Conservation (phyloP, 37 sponge, comb jelly and placozoan genomes). For the Ianthella basta region DNA sequence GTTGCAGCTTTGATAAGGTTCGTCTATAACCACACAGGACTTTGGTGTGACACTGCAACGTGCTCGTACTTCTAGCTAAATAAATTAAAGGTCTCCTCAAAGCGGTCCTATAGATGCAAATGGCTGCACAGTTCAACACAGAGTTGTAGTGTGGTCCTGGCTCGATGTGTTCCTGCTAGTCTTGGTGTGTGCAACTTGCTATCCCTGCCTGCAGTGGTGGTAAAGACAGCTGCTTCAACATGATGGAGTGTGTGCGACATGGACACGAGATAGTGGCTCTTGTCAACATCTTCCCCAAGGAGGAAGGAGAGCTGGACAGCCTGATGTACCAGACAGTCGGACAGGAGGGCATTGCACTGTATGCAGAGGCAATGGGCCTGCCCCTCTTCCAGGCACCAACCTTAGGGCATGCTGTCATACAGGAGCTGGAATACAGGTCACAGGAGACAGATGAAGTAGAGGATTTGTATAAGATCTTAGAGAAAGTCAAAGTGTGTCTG, state of each 20-base stretch:
- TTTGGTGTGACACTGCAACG: too few relatives aligned
- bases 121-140: too few relatives aligned
- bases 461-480: constrained; percentile 81
- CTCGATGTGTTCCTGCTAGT: too few relatives aligned
- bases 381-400: constrained; percentile 77
- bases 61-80: too few relatives aligned
- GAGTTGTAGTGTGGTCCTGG: too few relatives aligned
- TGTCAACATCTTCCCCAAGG: constrained; percentile 84
- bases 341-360: constrained; percentile 73
- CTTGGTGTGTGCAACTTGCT: too few relatives aligned
- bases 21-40: too few relatives aligned
- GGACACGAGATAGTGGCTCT: constrained; percentile 92
- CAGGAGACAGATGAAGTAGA: constrained; percentile 90
- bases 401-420: constrained; percentile 52
- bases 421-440: constrained; percentile 56
- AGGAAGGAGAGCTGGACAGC: constrained; percentile 94
- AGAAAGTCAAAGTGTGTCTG: constrained; percentile 56
- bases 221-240: constrained; percentile 96
- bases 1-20: constrained; percentile 16
- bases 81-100: too few relatives aligned
- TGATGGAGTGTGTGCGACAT: constrained; percentile 89
- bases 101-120: too few relatives aligned
- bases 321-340: constrained; percentile 99
- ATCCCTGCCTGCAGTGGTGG: constrained; percentile 82
- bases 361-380: constrained; percentile 85